A percentile compares a stretch with the other conserved stretches of the same genome.
Conservation (phyloP, 2,888 invertebrate genomes). For the Morpho achilles region DNA sequence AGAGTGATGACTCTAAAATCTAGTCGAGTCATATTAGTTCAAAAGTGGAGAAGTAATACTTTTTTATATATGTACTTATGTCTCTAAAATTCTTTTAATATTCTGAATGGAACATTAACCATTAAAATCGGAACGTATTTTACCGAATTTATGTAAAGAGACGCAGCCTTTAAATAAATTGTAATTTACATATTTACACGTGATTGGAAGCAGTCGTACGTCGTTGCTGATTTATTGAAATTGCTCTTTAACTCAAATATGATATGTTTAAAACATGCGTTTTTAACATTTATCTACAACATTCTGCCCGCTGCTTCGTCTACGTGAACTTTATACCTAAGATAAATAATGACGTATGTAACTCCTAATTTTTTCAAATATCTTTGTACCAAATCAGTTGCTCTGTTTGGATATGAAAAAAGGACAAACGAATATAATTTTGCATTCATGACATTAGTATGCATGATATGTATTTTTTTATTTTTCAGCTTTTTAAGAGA, state of each 20-base stretch:
- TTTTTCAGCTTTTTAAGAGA: too few relatives aligned
- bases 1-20: too few relatives aligned
- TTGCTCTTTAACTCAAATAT: constrained; percentile 11
- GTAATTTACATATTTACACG: constrained; percentile 28
- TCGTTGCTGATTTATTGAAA: constrained; percentile 12
- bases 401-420: too few relatives aligned
- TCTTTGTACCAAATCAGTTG: too few relatives aligned
- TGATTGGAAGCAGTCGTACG: constrained; percentile 25
- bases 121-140: constrained; percentile 14
- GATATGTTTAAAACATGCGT: constrained; percentile 1
- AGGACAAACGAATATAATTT: too few relatives aligned
- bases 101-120: not conserved
- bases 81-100: not conserved
- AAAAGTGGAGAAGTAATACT: not conserved
- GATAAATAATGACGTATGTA: too few relatives aligned
- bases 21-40: too few relatives aligned
- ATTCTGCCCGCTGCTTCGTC: too few relatives aligned
- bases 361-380: too few relatives aligned
- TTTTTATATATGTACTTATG: not conserved
- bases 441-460: too few relatives aligned
- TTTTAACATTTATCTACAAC: not conserved
- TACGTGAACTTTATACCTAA: too few relatives aligned
- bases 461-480: too few relatives aligned
- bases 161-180: constrained; percentile 25
- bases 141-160: constrained; percentile 24